Evolutionary conservation across 92 coral and sea anemone species (phyloP).

Genomic region (Galaxea fascicularis): DNA sequence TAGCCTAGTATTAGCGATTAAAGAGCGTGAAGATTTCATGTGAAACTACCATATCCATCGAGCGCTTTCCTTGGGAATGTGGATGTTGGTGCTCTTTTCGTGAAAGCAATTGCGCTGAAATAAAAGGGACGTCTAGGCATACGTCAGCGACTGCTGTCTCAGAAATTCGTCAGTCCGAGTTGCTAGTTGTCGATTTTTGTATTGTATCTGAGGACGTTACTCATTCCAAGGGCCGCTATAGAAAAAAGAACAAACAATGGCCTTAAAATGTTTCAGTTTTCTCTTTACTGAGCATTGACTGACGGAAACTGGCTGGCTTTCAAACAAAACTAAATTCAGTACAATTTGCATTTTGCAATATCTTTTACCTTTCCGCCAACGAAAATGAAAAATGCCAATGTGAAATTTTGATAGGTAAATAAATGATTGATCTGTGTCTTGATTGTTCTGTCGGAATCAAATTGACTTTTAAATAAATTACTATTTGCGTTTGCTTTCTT

Average conservation of each 20-base stretch:
- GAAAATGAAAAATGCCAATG: constrained; percentile 39
- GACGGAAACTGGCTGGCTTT: background rate
- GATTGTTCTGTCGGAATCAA: constrained; percentile 10
- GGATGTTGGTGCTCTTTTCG: background rate
- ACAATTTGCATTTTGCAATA: background rate
- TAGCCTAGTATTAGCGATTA: too few relatives aligned
- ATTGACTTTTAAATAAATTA: background rate
- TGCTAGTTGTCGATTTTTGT: too few relatives aligned
- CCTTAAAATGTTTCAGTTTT: too few relatives aligned
- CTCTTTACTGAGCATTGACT: too few relatives aligned
- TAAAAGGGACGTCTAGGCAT: background rate
- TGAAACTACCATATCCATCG: background rate
- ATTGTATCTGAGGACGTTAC: too few relatives aligned
- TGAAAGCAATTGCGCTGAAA: background rate
- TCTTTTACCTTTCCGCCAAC: background rate
- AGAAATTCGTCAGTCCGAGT: background rate
- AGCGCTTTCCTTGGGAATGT: too few relatives aligned
- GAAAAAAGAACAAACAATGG: too few relatives aligned
- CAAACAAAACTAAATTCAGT: background rate
- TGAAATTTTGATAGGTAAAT: background rate
- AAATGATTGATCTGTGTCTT: background rate
- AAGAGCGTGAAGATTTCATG: background rate
- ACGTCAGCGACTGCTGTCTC: background rate
- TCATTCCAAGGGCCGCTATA: too few relatives aligned
- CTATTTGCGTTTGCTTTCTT: background rate